Base-by-base conservation (phyloP, 2,888 invertebrate species). In the Oscheius onirici region DNA sequence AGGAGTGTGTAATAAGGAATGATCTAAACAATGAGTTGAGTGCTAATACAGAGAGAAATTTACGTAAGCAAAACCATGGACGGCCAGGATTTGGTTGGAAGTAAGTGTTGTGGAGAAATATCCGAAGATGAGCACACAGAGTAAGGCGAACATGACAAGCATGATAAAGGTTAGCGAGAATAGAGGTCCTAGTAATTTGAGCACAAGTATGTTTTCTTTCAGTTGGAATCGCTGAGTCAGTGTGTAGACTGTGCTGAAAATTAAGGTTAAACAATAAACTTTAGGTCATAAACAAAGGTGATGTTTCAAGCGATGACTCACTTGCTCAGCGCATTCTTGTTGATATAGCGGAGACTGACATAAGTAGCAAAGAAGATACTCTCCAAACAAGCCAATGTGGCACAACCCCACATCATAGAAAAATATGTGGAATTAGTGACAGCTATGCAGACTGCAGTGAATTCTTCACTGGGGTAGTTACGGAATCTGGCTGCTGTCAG, bases 51-150 rank as follows among this genome's bases (percentile, higher is more conserved):
- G 3, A 1, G 15, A 22, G 10, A 17, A 20, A 10, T 49, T 49
- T 49, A 63, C 63, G 22, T 63, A 49, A 13, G 46, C 49, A n/a
- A 58, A 58, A 11, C 58, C 58, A 58, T 58, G 58, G 13, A 34
- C 28, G 17, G 46, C 22, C n/a, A 26, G 20, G 13, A 46, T 15
- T 10, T 44, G 44, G 2, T 24, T 17, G n/a, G 10, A 13, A 8
- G 49, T 17, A 3, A 26, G 6, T 6, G 2, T 6, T 8, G 17
- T 8, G 15, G 44, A n/a, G 26, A 63, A n/a, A 46, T 46, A 22
- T 1, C 28, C 46, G 34, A 63, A 49, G 15, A 63, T 22, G 22
- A 63, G n/a, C 8, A 58, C 6, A 63, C 46, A n/a, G 13, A 63
- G 10, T 13, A 26, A 2, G n/a, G 49, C 28, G 26, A 63, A 46